Conservation (phyloP, 2,888 invertebrate genomes). For the Phorcus lineatus region DNA sequence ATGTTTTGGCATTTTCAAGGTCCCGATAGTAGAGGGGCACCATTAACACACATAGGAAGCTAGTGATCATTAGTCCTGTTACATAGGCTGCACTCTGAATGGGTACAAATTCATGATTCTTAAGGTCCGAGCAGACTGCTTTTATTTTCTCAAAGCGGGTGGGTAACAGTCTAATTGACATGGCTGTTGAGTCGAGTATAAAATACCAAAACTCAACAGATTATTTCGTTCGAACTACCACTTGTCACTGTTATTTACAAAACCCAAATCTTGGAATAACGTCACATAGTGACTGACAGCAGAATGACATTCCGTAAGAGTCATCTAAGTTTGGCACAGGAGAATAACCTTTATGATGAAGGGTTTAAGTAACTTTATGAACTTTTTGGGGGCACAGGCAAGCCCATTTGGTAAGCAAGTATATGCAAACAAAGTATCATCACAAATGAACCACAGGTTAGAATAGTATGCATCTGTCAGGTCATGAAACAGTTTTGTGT, state of each 20-base stretch:
- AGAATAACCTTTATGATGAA: neutral
- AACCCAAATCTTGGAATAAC: neutral
- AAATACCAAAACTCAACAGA: neutral
- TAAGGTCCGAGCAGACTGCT: neutral
- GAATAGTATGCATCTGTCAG: slow-evolving; percentile 14
- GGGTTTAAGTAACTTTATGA: neutral
- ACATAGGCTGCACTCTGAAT: neutral
- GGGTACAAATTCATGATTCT: neutral
- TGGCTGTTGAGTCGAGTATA: neutral
- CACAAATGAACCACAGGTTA: neutral
- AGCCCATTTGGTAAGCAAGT: slow-evolving; percentile 10
- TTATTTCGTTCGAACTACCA: neutral
- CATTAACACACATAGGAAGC: neutral
- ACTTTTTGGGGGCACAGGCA: neutral
- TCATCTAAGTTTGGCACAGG: neutral
- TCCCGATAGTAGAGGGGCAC: neutral
- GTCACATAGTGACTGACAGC: neutral
- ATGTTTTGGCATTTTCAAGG: neutral
- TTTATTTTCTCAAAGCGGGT: neutral
- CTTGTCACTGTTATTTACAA: neutral
- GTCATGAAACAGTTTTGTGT: neutral
- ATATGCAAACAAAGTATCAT: neutral
- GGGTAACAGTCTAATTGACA: neutral
- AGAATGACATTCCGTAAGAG: neutral
- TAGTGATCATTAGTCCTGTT: neutral